Percentiles rank a stretch among this genome's conserved stretches.
Evolutionary conservation across 2,888 invertebrate genomes (phyloP).

Genomic region (Agrochola litura): DNA sequence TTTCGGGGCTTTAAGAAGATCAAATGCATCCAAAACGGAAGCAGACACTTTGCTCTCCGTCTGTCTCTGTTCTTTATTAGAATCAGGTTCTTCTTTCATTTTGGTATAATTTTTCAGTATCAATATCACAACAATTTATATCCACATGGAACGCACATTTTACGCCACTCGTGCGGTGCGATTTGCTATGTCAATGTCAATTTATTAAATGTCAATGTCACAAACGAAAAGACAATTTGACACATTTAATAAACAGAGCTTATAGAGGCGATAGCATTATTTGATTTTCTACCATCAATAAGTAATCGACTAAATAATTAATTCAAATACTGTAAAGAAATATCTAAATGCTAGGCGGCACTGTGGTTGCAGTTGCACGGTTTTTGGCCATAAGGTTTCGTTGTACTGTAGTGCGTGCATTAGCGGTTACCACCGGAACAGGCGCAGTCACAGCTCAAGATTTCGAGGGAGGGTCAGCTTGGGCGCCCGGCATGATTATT

Average conservation of each 20-base stretch:
- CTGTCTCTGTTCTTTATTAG: conserved; percentile 67
- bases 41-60: conserved; percentile 77
- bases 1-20: conserved; percentile 80
- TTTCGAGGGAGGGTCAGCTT: neutral
- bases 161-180: conserved; percentile 1
- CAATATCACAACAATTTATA: conserved; percentile 59
- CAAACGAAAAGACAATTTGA: neutral
- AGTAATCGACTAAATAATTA: neutral
- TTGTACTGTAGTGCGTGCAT: neutral
- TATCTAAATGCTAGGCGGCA: neutral
- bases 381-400: neutral
- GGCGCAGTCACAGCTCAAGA: neutral
- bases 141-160: conserved; percentile 72
- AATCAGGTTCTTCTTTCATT: conserved; percentile 80
- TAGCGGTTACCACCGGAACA: neutral
- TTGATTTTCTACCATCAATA: neutral
- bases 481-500: neutral
- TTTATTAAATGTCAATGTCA: conserved; percentile 13
- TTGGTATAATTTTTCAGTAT: conserved; percentile 54
- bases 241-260: neutral
- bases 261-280: too few species aligned
- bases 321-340: neutral
- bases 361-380: neutral
- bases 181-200: conserved; percentile 4
- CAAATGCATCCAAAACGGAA: conserved; percentile 86